A percentile compares a stretch with the other conserved stretches of the same genome.
Conservation (phyloP, 2,888 invertebrate species). For the Drosophila quasianomalipes region DNA sequence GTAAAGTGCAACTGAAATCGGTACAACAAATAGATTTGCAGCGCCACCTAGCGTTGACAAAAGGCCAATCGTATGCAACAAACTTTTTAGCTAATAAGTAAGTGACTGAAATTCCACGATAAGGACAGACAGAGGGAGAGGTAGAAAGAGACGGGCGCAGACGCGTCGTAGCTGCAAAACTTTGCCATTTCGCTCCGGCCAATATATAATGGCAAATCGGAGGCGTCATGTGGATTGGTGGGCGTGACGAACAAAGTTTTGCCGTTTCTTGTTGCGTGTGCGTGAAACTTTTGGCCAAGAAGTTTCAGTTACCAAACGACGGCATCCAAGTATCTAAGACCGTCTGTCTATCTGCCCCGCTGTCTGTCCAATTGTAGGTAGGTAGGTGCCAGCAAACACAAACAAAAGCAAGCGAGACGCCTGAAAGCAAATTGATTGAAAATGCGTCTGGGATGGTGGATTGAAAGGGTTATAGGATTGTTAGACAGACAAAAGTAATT, state of each 20-base stretch:
- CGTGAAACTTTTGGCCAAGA: conserved; percentile 50
- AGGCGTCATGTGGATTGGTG: conserved; percentile 52
- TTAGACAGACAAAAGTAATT: conserved; percentile 74
- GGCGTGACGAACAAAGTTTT: conserved; percentile 67
- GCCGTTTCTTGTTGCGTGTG: conserved; percentile 69
- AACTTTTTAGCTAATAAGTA: conserved; percentile 71
- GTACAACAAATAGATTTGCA: conserved; percentile 48
- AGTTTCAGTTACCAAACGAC: conserved; percentile 50
- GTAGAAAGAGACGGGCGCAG: background rate
- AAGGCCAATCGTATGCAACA: conserved; percentile 65
- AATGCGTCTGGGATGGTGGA: conserved; percentile 48
- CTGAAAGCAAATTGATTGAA: conserved; percentile 75
- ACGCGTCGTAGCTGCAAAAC: conserved; percentile 39
- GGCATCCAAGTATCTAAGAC: conserved; percentile 13
- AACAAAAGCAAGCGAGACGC: conserved; percentile 46
- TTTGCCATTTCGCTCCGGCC: conserved; percentile 60
- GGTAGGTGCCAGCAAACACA: conserved; percentile 56
- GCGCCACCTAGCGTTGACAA: conserved; percentile 63
- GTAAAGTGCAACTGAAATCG: conserved; percentile 40
- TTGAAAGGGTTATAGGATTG: conserved; percentile 13
- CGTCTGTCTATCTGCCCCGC: background rate
- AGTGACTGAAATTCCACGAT: conserved; percentile 25
- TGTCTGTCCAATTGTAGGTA: background rate
- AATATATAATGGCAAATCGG: conserved; percentile 57
- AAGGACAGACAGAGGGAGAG: background rate